Conservation (phyloP, 2,888 invertebrate species). For the Laothoe populi region DNA sequence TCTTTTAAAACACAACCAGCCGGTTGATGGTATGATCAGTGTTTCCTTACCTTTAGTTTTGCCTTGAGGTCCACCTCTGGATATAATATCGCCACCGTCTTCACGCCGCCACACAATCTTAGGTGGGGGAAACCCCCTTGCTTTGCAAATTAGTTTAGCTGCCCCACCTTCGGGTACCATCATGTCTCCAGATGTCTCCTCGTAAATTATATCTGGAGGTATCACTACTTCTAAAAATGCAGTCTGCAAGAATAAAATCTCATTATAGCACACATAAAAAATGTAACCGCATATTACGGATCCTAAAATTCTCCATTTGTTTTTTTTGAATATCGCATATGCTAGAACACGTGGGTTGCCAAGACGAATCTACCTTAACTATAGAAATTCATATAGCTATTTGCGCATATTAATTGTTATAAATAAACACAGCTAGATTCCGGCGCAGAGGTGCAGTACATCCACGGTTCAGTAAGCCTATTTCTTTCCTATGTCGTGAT, state of each 20-base stretch:
- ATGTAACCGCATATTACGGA: no score
- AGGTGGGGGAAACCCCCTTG: conserved; percentile 93
- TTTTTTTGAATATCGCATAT: no score
- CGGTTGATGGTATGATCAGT: not conserved
- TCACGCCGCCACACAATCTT: conserved; percentile 94
- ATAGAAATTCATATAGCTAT: no score
- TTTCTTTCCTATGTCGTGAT: not conserved
- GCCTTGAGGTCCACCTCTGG: conserved; percentile 88
- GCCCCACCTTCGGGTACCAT: conserved; percentile 97
- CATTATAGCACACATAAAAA: no score
- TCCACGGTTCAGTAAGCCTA: no score
- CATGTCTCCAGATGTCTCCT: conserved; percentile 96
- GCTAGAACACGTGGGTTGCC: no score
- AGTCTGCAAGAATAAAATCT: conserved; percentile 80
- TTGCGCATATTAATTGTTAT: no score
- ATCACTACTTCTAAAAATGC: conserved; percentile 96
- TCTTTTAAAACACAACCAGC: no score
- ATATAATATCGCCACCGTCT: conserved; percentile 92
- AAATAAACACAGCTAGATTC: no score
- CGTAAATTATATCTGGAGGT: conserved; percentile 94
- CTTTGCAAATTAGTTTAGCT: conserved; percentile 94
- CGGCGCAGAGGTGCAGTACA: no score
- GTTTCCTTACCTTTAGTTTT: conserved; percentile 88
- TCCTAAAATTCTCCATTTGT: no score
- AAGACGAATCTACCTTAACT: no score